Evolutionary conservation across 1,140 invertebrate species (phyloP).

Genomic region (Drosophila trapezifrons): DNA sequence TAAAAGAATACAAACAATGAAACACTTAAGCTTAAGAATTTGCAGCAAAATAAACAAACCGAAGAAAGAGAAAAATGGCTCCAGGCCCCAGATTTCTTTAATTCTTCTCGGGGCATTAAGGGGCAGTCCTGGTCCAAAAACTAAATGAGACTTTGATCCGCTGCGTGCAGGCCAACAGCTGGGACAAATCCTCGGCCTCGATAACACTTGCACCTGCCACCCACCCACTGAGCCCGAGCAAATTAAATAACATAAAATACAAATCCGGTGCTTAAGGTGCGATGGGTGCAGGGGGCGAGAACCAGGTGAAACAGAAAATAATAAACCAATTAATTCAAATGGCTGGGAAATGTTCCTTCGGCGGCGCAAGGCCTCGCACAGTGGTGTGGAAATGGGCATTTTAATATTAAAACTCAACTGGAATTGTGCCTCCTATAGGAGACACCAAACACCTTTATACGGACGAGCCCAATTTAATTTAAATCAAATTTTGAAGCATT

Average conservation of each 20-base stretch:
- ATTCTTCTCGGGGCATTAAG: conserved; percentile 13
- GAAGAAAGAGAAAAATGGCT: conserved; percentile 34
- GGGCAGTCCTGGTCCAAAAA: conserved; percentile 33
- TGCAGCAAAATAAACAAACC: conserved; percentile 41
- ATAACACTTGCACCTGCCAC: conserved; percentile 26
- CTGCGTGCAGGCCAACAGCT: conserved; percentile 57
- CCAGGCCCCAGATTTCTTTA: conserved; percentile 25
- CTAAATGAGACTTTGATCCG: conserved; percentile 73
- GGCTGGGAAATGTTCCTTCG: conserved; percentile 15
- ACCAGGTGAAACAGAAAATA: conserved; percentile 59
- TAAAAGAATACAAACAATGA: conserved; percentile 39
- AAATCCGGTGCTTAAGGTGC: conserved; percentile 57
- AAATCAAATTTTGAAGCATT: no score
- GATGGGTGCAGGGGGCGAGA: conserved; percentile 6
- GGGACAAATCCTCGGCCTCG: conserved; percentile 45
- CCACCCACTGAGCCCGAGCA: conserved; percentile 25
- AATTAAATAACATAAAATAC: conserved; percentile 77
- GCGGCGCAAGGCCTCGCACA: background rate
- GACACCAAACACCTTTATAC: background rate
- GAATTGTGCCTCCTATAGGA: background rate
- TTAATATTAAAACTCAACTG: no score
- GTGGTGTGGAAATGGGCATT: background rate
- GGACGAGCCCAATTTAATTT: no score
- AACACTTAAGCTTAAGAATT: conserved; percentile 47
- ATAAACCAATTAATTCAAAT: conserved; percentile 77